Conservation (phyloP, 2,888 invertebrate genomes). For the Elysia crispata region DNA sequence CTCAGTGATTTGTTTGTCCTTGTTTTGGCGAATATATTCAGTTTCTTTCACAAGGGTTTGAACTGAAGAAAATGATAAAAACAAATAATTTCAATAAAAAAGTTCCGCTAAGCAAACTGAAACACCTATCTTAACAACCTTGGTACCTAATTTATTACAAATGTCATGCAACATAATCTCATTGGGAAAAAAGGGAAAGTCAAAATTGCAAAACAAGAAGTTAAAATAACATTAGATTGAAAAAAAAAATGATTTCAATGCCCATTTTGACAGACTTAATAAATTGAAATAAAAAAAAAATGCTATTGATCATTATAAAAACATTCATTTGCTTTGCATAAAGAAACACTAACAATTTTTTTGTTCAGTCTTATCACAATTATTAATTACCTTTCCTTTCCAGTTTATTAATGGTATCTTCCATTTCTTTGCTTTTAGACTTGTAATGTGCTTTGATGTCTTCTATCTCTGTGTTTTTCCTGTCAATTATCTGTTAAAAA, state of each 20-base stretch:
- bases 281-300: too few relatives aligned
- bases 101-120: too few relatives aligned
- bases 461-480: slow-evolving; percentile 76
- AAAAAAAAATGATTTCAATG: too few relatives aligned
- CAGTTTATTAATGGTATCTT: slow-evolving; percentile 69
- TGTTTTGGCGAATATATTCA: slow-evolving; percentile 67
- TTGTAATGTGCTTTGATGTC: slow-evolving; percentile 74
- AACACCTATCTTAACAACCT: too few relatives aligned
- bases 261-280: too few relatives aligned
- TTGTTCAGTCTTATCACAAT: not conserved
- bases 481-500: slow-evolving; percentile 70
- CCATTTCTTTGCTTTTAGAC: slow-evolving; percentile 72
- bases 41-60: slow-evolving; percentile 71
- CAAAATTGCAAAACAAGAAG: too few relatives aligned
- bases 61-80: slow-evolving; percentile 59
- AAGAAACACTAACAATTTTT: not conserved
- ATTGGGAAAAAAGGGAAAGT: too few relatives aligned
- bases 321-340: not conserved
- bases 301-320: not conserved
- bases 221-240: too few relatives aligned
- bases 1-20: slow-evolving; percentile 73
- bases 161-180: too few relatives aligned
- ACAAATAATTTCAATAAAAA: too few relatives aligned
- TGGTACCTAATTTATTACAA: too few relatives aligned
- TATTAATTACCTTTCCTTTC: slow-evolving; percentile 72